Base-by-base conservation (phyloP, 2,113 vertebrate species). In the Coryphaenoides rupestris region DNA sequence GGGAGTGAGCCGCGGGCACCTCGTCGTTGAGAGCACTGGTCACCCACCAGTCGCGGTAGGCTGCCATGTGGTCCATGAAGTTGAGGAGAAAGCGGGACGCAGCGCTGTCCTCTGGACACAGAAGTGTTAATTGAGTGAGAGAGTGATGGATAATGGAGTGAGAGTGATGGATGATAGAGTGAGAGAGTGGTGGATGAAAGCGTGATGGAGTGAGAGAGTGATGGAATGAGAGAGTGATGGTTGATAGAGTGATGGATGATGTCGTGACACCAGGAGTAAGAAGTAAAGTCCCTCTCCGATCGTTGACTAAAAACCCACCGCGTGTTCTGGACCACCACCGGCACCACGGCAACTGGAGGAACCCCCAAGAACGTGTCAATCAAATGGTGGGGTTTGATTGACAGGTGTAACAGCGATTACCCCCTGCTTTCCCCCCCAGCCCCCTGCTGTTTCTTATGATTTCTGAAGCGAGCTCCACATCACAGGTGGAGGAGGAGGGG, bases 1-100 rank as follows among this genome's bases (percentile, higher is more conserved):
- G 90, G 13, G 96, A 98, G 81, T 99, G 97, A 0, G 95, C 95
- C 0, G 92, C 83, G 0, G 97, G 96, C 21, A 99, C 97, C 77
- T 99, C 97, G 55, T 99, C 97, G 5, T 95, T 95, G 0, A 95
- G 96, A 0, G 97, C 95, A 12, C 89, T 95, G 60, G 92, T 92
- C 47, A 99, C 97, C 61, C 92, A 89, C 97, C 97, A 98, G 85
- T 95, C 91, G 21, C 93, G 93, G 81, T 98, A 99, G 33, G 87
- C 87, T 0, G 90, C 91, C 96, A 99, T 95, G 65, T 94, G 90
- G 77, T 99, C 97, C 96, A 99, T 96, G 68, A 95, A 99, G 57
- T 94, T 93, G 4, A 96, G 75, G 58, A 89, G 88, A 86, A 96
- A 98, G 76, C 92, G 93, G 84, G 95, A 88, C 0, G 95, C 95